Evolutionary conservation across 2,888 invertebrate genomes (phyloP).

Genomic region (Hirudinaria manillensis): DNA sequence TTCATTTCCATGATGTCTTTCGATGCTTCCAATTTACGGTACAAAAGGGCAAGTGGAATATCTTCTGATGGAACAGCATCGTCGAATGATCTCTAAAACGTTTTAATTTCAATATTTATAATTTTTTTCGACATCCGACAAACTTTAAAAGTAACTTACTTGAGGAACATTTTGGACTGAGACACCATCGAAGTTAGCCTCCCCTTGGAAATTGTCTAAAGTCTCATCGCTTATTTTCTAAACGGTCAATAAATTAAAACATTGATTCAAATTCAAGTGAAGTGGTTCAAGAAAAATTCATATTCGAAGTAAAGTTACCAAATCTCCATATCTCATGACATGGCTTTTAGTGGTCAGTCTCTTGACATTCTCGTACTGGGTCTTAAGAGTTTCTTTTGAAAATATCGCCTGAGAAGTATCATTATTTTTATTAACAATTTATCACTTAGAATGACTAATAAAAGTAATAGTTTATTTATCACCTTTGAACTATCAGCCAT

Average conservation of each 20-base stretch:
- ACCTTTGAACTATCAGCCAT: constrained; percentile 60
- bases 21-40: constrained; percentile 46
- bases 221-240: constrained; percentile 29
- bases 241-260: not conserved
- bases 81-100: too few relatives aligned
- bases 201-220: constrained; percentile 26
- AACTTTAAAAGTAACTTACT: too few relatives aligned
- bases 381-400: constrained; percentile 56
- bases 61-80: constrained; percentile 54
- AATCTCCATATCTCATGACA: constrained; percentile 60
- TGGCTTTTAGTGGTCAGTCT: constrained; percentile 60
- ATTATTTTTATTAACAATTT: not conserved
- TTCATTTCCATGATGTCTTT: constrained; percentile 41
- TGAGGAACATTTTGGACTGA: too few relatives aligned
- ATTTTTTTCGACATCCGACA: too few relatives aligned
- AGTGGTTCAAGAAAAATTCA: not conserved
- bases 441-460: not conserved
- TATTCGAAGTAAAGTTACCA: constrained; percentile 41
- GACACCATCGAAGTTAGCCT: not conserved
- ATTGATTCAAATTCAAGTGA: not conserved
- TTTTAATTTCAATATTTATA: too few relatives aligned
- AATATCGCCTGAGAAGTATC: constrained; percentile 55
- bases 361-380: constrained; percentile 58
- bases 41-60: constrained; percentile 53
- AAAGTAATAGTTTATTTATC: too few relatives aligned